Percentiles rank a stretch among this genome's conserved stretches.
These are phyloP conservation scores for Sphaerodactylus townsendi DNA, from an alignment of 2,113 vertebrate species.

Conservation along the genomic window DNA sequence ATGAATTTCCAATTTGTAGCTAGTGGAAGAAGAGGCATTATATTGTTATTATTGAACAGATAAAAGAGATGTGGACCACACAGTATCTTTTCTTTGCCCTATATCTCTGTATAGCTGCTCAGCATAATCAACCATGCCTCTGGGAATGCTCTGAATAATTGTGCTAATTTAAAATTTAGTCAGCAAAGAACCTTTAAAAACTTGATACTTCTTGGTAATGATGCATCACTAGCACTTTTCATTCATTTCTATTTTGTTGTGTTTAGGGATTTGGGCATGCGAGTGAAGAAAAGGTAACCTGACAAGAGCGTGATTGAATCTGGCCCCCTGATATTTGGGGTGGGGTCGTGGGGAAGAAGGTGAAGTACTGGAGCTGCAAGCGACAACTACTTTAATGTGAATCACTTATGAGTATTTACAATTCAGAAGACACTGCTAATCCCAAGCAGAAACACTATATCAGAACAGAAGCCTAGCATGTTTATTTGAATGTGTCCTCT, in stretches of 20 bases:
- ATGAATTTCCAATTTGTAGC: background rate
- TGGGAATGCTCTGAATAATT: conserved; percentile 72
- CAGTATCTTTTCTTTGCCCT: conserved; percentile 52
- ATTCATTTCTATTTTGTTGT: conserved; percentile 80
- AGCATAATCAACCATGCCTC: conserved; percentile 67
- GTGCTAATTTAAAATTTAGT: conserved; percentile 77
- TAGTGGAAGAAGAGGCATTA: background rate
- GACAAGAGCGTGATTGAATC: conserved; percentile 76
- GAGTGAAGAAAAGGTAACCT: conserved; percentile 74
- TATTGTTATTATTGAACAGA: conserved; percentile 36
- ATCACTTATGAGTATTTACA: conserved; percentile 81
- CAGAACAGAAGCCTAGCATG: conserved; percentile 57
- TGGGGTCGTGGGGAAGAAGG: conserved; percentile 70
- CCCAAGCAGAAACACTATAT: conserved; percentile 61
- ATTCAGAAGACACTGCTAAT: conserved; percentile 69
- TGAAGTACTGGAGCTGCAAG: conserved; percentile 69
- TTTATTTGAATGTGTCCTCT: conserved; percentile 52
- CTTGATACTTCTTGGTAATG: conserved; percentile 73
- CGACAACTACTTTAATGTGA: conserved; percentile 78
- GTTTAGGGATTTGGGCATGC: conserved; percentile 75
- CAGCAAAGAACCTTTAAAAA: conserved; percentile 74
- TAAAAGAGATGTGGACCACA: conserved; percentile 52
- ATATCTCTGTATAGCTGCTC: conserved; percentile 52
- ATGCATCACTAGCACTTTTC: conserved; percentile 71
- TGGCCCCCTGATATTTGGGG: conserved; percentile 70